phyloP scores from a whole-genome alignment of 2,113 vertebrate genomes.

The Casuarius casuarius region DNA sequence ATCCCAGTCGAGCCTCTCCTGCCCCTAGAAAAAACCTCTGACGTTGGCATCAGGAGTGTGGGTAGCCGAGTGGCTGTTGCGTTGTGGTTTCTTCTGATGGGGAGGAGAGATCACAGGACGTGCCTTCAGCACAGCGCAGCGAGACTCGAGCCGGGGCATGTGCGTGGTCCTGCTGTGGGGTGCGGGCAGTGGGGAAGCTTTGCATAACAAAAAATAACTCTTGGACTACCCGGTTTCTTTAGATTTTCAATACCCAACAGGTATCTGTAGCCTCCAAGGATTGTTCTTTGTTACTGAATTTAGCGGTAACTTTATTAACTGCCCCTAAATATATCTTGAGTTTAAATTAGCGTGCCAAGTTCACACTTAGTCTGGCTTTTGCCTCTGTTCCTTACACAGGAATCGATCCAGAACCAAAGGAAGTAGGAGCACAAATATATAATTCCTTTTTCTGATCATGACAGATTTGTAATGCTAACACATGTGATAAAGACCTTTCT shows the following conservation, averaged over 20 bases:
- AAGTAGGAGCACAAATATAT: background rate
- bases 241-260: background rate
- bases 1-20: background rate
- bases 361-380: background rate
- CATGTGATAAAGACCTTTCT: background rate
- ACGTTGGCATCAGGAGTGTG: background rate
- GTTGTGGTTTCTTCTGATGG: background rate
- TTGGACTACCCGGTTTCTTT: background rate
- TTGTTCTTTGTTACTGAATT: background rate
- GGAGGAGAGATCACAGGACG: background rate
- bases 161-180: too few species aligned
- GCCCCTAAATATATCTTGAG: background rate
- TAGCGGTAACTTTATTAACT: background rate
- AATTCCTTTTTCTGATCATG: background rate
- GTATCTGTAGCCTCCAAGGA: background rate
- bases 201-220: background rate
- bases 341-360: background rate
- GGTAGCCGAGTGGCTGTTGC: background rate
- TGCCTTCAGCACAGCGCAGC: background rate
- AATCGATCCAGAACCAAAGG: background rate
- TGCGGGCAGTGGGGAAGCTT: background rate
- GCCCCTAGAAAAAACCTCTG: background rate
- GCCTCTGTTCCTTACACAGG: background rate
- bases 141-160: background rate
- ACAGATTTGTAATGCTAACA: background rate